Base-by-base conservation (phyloP, 2,888 invertebrate species). In the Lithodes maja region DNA sequence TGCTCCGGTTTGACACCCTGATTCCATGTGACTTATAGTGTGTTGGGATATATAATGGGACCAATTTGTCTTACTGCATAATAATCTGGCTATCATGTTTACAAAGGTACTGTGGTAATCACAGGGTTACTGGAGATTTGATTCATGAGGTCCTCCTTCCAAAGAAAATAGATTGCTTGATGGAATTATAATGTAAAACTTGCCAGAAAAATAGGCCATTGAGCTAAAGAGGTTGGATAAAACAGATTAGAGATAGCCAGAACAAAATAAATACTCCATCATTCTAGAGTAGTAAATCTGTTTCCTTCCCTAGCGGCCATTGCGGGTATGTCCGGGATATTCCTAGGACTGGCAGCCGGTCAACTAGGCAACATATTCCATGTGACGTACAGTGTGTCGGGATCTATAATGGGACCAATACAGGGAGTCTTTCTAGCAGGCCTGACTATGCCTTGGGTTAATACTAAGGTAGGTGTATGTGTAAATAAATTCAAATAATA, bases 371-470 rank as follows among this genome's bases (percentile, higher is more conserved):
- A 82, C n/a, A 68, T 82, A 15, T 68, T 82, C 69, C 81, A 82
- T 50, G 81, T 82, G 15, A 82, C 81, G 1, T 68, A 68, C 81
- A 82, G 81, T 68, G 52, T 82, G 15, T 68, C 68, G 49, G 81
- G 81, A 15, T 82, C 81, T 54, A 82, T 82, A 52, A 82, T 82
- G 81, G 81, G 81, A 50, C 81, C 81, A 33, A 82, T 82, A 12
- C 61, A 61, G 61, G 61, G 61, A 12, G 61, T 61, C 7, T 61
- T 61, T 61, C 61, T 61, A 5, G 55, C 80, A 17, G 80, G 80
- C 53, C 53, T 54, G 17, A 55, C n/a, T 54, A 80, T 55, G 55
- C 81, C 81, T n/a, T 82, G 81, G 81, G 81, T 82, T 7, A 82
- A 82, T n/a, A 50, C 68, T 33, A 82, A 82, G 81, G 81, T 82